phyloP scores from a whole-genome alignment of 2,113 vertebrate genomes.

The Calyptommatus sinebrachiatus region DNA sequence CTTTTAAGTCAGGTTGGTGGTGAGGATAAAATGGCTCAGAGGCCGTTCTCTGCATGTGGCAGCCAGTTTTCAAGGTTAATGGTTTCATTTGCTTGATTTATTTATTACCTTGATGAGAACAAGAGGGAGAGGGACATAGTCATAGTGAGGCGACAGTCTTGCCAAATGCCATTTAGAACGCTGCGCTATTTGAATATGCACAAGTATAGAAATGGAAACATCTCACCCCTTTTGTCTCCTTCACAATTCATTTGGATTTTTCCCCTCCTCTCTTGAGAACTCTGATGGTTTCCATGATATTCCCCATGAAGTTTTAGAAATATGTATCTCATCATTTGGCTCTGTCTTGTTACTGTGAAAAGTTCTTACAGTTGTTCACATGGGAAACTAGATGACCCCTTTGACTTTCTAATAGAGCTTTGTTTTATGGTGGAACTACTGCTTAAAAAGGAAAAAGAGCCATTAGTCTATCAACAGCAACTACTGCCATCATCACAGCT shows the following conservation, averaged over 20 bases:
- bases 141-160: slow-evolving; percentile 5
- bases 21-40: not conserved
- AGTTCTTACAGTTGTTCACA: not conserved
- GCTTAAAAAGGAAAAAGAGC: too few species aligned
- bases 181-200: not conserved
- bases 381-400: not conserved
- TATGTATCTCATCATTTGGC: not conserved
- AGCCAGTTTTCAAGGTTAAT: slow-evolving; percentile 36
- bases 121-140: not conserved
- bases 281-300: not conserved
- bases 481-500: too few species aligned
- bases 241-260: not conserved
- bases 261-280: not conserved
- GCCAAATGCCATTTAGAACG: slow-evolving; percentile 10
- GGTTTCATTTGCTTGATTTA: slow-evolving; percentile 25
- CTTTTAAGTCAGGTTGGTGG: too few species aligned
- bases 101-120: slow-evolving; percentile 26
- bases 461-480: too few species aligned
- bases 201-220: not conserved
- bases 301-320: not conserved
- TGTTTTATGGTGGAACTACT: too few species aligned
- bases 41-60: not conserved
- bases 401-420: too few species aligned
- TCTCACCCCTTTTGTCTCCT: not conserved
- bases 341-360: not conserved